Conservation (phyloP, 2,113 vertebrate species). For the Chloropsis hardwickii region DNA sequence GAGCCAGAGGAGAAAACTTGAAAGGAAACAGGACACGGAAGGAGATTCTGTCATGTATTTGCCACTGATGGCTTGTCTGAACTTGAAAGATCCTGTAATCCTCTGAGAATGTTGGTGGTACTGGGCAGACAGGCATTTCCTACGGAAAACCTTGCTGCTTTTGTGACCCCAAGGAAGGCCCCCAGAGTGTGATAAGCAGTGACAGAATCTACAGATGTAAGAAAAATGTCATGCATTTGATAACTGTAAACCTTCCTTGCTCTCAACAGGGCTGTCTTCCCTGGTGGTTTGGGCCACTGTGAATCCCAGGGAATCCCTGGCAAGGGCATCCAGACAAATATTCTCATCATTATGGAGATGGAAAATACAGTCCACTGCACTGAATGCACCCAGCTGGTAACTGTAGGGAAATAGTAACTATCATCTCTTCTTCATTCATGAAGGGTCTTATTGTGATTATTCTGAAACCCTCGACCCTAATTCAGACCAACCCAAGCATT, state of each 20-base stretch:
- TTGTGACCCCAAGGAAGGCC: neutral
- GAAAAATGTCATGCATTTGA: neutral
- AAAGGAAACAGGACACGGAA: neutral
- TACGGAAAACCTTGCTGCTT: neutral
- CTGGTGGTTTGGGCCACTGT: neutral
- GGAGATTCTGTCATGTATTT: neutral
- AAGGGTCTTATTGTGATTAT: neutral
- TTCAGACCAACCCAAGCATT: neutral
- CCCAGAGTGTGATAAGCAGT: neutral
- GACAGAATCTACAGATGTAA: neutral
- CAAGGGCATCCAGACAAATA: neutral
- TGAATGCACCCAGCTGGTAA: neutral
- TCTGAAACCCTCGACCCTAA: neutral
- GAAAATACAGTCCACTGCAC: neutral
- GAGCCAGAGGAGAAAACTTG: neutral
- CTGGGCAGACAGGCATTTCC: neutral
- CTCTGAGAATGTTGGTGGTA: neutral
- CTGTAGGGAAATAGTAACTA: neutral
- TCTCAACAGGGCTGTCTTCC: neutral
- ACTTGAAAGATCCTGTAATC: neutral
- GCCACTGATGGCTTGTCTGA: neutral
- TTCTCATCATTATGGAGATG: neutral
- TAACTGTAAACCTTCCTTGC: neutral
- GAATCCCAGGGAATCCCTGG: neutral
- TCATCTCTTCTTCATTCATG: neutral